Percentiles rank a stretch among this genome's conserved stretches.
Evolutionary conservation across 2,888 invertebrate genomes (phyloP).

Genomic region (Diloba caeruleocephala): DNA sequence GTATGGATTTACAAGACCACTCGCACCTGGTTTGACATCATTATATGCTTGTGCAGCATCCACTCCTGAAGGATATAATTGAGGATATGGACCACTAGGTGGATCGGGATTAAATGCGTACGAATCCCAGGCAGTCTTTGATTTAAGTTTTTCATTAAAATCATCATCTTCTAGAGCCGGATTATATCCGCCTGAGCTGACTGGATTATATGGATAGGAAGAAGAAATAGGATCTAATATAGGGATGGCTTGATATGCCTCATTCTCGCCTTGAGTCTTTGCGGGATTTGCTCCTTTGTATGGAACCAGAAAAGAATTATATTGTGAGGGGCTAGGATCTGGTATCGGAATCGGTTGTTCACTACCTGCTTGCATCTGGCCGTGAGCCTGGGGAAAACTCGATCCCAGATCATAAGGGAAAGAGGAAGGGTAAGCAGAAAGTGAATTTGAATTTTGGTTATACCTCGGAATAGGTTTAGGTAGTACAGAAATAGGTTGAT

Average conservation of each 20-base stretch:
- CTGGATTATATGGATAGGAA: background rate
- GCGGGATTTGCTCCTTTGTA: constrained; percentile 3
- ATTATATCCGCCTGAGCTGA: constrained; percentile 12
- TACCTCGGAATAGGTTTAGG: background rate
- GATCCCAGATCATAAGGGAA: constrained; percentile 10
- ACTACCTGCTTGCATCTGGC: no score
- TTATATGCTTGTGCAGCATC: constrained; percentile 25
- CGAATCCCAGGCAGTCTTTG: constrained; percentile 23
- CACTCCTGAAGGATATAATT: constrained; percentile 40
- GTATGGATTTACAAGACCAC: constrained; percentile 18
- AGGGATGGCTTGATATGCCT: no score
- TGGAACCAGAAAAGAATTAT: constrained; percentile 8
- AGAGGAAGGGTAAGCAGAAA: constrained; percentile 10
- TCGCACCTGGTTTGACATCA: constrained; percentile 19
- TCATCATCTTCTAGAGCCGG: constrained; percentile 13
- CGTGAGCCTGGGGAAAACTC: background rate
- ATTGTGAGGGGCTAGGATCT: constrained; percentile 1
- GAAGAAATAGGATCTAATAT: background rate
- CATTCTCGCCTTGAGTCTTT: background rate
- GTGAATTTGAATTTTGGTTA: background rate
- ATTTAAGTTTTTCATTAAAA: constrained; percentile 2
- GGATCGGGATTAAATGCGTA: constrained; percentile 10
- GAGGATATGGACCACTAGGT: constrained; percentile 28
- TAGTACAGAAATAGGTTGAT: constrained; percentile 21
- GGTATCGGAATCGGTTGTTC: constrained; percentile 1